These are phyloP conservation scores for Drosophila rhopaloa DNA, from an alignment of 1,140 invertebrate species.

Conservation along the genomic window DNA sequence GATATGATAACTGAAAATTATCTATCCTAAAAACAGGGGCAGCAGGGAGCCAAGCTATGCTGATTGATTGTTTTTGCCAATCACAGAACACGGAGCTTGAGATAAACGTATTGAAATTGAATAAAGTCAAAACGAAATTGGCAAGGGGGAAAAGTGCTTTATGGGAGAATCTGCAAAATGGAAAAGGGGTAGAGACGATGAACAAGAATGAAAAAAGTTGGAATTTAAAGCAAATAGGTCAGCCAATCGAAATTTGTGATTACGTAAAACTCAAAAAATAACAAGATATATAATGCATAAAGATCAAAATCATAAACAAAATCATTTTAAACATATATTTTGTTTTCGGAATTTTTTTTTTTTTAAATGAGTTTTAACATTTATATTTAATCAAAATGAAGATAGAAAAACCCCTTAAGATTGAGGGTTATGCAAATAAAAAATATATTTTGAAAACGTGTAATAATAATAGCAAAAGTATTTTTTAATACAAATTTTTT, in stretches of 20 bases:
- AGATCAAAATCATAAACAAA: too few species aligned
- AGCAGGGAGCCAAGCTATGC: constrained; percentile 18
- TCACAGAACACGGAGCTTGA: constrained; percentile 11
- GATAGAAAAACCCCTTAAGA: too few species aligned
- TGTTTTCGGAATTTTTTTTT: too few species aligned
- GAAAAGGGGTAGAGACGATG: not conserved
- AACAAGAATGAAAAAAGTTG: not conserved
- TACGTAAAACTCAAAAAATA: not conserved
- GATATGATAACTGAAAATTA: constrained; percentile 53
- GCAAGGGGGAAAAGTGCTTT: not conserved
- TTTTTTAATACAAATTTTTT: too few species aligned
- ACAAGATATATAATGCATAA: not conserved
- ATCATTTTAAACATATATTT: too few species aligned
- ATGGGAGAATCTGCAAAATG: too few species aligned
- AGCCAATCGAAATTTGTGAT: not conserved
- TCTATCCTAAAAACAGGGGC: constrained; percentile 28
- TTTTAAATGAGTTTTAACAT: too few species aligned
- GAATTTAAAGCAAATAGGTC: too few species aligned
- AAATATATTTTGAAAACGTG: too few species aligned
- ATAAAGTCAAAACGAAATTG: constrained; percentile 16
- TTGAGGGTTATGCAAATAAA: too few species aligned
- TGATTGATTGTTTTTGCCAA: constrained; percentile 44
- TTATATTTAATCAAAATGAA: too few species aligned
- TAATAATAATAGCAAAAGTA: too few species aligned
- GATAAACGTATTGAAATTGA: constrained; percentile 41